Base-by-base conservation (phyloP, 2,888 invertebrate species). In the Camptogramma bilineatum region DNA sequence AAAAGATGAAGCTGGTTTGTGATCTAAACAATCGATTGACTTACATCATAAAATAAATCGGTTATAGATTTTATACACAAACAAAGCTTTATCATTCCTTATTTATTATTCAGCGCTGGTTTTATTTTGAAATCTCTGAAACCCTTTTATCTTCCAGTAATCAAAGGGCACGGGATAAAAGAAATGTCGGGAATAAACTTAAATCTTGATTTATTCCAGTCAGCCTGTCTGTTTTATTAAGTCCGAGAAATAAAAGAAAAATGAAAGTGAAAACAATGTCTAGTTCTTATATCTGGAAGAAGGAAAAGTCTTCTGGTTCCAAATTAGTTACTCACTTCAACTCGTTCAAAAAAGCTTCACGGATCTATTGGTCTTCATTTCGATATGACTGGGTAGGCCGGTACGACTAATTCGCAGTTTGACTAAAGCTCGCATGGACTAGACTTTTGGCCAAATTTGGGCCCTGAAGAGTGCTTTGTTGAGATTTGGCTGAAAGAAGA, bases 61-160 rank as follows among this genome's bases (percentile, higher is more conserved):
- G 34, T 39, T 39, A 39, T 39, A 18, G 0, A 24, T 19, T 50
- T 13, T 50, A 24, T 50, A 21, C 24, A 50, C 48, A 50, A 34
- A 42, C 50, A 57, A 50, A 50, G 50, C 31, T 48, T 50, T 39
- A 48, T 21, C 48, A 50, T 50, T 48, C 8, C 24, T 46, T 50
- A 51, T 58, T 28, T 58, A 58, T 58, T 58, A 58, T 58, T 58
- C 51, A 58, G 21, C 39, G 16, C 57, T 58, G 13, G 53, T 57
- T 42, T n/a, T 46, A 39, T 39, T 13, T 50, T 50, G 19, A 44
- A 58, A 44, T 51, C 39, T 44, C 17, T 51, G 19, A 48, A 51
- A 58, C 57, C 57, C 57, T 58, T 58, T 51, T 51, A 51, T 58
- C 51, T 51, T 18, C 13, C 13, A 39, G 57, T 57, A 34, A 48